Evolutionary conservation across 2,888 invertebrate genomes (phyloP).

Genomic region (Eustalomyia histrio): DNA sequence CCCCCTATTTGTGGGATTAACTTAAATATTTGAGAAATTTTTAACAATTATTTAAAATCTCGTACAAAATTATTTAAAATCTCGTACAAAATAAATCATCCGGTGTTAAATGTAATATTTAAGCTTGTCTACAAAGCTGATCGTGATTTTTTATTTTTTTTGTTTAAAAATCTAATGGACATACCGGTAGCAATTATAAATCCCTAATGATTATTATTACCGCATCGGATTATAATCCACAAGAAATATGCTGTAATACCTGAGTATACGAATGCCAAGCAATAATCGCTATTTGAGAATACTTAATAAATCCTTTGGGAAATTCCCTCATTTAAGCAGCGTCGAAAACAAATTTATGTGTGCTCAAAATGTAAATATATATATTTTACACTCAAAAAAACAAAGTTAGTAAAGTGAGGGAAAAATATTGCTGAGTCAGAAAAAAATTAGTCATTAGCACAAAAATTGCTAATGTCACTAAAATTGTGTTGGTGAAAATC

Average conservation of each 20-base stretch:
- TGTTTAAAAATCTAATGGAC: background rate
- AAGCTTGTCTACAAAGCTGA: constrained; percentile 21
- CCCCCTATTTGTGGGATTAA: too few relatives aligned
- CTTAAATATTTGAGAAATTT: constrained; percentile 28
- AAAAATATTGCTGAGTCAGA: too few relatives aligned
- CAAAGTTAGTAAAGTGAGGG: too few relatives aligned
- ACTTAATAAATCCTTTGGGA: constrained; percentile 52
- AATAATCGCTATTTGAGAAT: constrained; percentile 25
- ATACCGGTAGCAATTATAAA: constrained; percentile 49
- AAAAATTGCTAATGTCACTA: too few relatives aligned
- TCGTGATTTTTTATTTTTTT: constrained; percentile 15
- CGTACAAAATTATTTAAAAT: background rate
- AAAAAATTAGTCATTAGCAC: too few relatives aligned
- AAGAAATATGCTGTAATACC: constrained; percentile 49
- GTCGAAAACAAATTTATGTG: background rate
- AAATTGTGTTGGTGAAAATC: too few relatives aligned
- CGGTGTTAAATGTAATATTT: constrained; percentile 34
- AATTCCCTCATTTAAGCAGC: constrained; percentile 45
- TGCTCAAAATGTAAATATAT: background rate
- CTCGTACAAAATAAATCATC: constrained; percentile 31
- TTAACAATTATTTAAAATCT: constrained; percentile 35
- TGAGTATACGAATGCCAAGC: constrained; percentile 15
- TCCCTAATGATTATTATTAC: constrained; percentile 29
- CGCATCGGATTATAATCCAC: constrained; percentile 33
- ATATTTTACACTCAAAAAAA: too few relatives aligned